phyloP scores from a whole-genome alignment of 2,113 vertebrate genomes.

The Nyctereutes procyonoides region DNA sequence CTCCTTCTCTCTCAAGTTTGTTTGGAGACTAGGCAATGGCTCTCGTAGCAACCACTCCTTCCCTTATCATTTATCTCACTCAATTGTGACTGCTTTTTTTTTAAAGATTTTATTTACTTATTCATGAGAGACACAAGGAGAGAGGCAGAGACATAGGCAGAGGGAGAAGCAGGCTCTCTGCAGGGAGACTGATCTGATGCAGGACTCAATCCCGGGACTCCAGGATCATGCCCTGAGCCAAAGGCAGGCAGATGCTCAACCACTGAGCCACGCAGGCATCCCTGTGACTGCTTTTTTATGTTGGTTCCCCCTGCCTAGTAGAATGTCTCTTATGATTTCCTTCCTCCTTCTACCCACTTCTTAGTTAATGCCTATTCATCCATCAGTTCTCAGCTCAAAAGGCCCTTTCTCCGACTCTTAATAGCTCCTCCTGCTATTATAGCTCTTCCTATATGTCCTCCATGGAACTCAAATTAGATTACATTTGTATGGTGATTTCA shows the following conservation, averaged over 20 bases:
- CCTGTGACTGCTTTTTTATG: not conserved
- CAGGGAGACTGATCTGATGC: no score
- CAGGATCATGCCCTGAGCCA: no score
- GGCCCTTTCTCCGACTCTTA: not conserved
- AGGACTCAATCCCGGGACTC: no score
- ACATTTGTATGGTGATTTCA: not conserved
- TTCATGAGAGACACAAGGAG: no score
- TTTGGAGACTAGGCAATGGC: not conserved
- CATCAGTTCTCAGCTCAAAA: conserved; percentile 16
- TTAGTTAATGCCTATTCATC: not conserved
- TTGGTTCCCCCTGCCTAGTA: not conserved
- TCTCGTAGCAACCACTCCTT: not conserved
- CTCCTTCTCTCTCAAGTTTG: not conserved
- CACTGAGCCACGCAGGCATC: no score
- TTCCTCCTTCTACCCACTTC: not conserved
- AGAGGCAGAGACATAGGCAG: no score
- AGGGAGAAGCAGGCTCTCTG: no score
- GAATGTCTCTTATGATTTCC: not conserved
- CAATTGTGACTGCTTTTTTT: not conserved
- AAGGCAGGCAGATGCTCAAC: no score
- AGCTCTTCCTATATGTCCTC: not conserved
- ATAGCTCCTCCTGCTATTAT: not conserved
- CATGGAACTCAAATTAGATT: not conserved
- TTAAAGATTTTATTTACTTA: no score
- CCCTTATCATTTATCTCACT: not conserved